Base-by-base conservation (phyloP, 2,797 vertebrate species). In the Rachycentron canadum region DNA sequence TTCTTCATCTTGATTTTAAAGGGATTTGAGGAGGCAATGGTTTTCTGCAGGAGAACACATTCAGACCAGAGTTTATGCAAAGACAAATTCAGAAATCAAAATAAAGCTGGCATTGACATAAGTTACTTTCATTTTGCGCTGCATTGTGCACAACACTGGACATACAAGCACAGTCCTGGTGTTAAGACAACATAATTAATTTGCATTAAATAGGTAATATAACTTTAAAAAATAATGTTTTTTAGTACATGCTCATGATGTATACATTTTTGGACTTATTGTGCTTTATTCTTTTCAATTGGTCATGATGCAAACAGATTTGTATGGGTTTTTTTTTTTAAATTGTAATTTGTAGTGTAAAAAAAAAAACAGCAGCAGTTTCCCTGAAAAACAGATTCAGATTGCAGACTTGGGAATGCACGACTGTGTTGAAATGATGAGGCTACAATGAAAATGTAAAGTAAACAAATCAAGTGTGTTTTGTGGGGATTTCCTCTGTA, bases 1-100 rank as follows among this genome's bases (percentile, higher is more conserved):
- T 79, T 94, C 88, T 88, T 95, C 72, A 85, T 73, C 81, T 92
- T 94, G 49, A 88, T 71, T 74, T 92, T 95, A 8, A 91, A 73
- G n/a, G 89, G 90, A 41, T 85, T 87, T 43, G 90, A 65, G 28
- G 89, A 82, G 45, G 84, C 28, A 1, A 25, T 19, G 0, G 81
- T 57, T 86, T 91, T 94, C 94, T 95, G 89, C 10, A 76, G 52
- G 30, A 83, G 28, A 73, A 57, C 13, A 59, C 16, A 40, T 14
- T 40, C 19, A 50, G 14, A 47, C 1, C 11, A 60, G 16, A 52
- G 41, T 30, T 7, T 30, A 59, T 43, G 21, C 49, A 52, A 34
- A 59, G 26, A 60, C 17, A 25, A 2, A 19, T 21, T 19, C 8
- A 52, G 49, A 65, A 68, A 49, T 45, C 7, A 36, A 12, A n/a